A percentile compares a stretch with the other conserved stretches of the same genome.
Evolutionary conservation across 2,888 invertebrate species (phyloP).

Genomic region (Melieria picta): DNA sequence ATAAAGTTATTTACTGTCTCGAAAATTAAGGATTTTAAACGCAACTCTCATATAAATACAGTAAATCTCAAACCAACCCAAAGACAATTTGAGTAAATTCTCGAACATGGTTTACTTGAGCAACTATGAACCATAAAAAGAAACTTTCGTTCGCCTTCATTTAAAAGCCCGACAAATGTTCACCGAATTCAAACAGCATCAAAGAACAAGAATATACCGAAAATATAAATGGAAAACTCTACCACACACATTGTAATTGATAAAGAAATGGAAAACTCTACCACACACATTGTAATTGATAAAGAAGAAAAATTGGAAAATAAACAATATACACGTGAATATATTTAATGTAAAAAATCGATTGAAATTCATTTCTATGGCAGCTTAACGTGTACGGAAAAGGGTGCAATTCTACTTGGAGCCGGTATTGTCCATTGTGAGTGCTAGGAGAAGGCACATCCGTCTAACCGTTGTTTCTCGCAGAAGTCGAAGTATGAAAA

Average conservation of each 20-base stretch:
- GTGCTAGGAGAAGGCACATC: too few species aligned
- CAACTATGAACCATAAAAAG: too few species aligned
- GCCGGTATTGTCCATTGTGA: too few species aligned
- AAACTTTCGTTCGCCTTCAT: background rate
- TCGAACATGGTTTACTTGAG: too few species aligned
- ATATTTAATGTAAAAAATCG: conserved; percentile 29
- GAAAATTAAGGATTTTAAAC: too few species aligned
- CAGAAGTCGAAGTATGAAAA: too few species aligned
- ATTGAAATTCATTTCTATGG: background rate
- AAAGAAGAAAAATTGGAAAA: conserved; percentile 27
- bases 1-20: too few species aligned
- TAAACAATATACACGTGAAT: conserved; percentile 33
- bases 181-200: background rate
- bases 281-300: conserved; percentile 29
- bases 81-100: too few species aligned
- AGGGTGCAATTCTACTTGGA: background rate
- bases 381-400: background rate
- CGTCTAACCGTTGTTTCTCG: too few species aligned
- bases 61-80: too few species aligned
- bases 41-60: too few species aligned
- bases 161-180: conserved; percentile 4
- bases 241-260: background rate
- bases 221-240: background rate
- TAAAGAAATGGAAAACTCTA: conserved; percentile 20
- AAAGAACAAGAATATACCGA: background rate